A percentile compares a stretch with the other conserved stretches of the same genome.
Evolutionary conservation across 1,140 invertebrate genomes (phyloP).

Genomic region (Eubasilissa regina): DNA sequence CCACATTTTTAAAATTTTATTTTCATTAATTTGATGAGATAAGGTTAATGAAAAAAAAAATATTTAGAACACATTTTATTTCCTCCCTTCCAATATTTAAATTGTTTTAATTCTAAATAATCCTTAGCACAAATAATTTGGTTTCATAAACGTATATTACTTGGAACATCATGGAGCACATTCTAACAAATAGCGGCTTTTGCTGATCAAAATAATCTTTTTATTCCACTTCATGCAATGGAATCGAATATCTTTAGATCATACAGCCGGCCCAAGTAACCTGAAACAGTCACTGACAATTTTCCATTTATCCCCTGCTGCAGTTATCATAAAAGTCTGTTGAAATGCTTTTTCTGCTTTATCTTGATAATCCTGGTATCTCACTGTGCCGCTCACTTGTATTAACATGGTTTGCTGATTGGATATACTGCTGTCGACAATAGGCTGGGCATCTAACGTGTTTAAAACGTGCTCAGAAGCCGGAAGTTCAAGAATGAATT

Average conservation of each 20-base stretch:
- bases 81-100: no score
- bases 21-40: no score
- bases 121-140: no score
- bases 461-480: constrained; percentile 79
- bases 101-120: no score
- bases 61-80: no score
- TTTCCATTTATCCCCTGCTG: constrained; percentile 90
- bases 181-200: no score
- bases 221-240: no score
- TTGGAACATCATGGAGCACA: no score
- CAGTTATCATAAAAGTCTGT: constrained; percentile 88
- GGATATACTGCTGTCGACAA: constrained; percentile 79
- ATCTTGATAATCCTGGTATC: constrained; percentile 75
- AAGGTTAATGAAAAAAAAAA: no score
- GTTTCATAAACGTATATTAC: no score
- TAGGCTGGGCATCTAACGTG: constrained; percentile 85
- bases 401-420: constrained; percentile 83
- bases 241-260: background rate
- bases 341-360: constrained; percentile 77
- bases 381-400: constrained; percentile 82
- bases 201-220: no score
- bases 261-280: constrained; percentile 71
- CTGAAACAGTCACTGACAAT: constrained; percentile 89
- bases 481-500: constrained; percentile 84
- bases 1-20: no score